These are phyloP conservation scores for Scophthalmus maximus DNA, from an alignment of 2,113 vertebrate genomes.

Conservation along the genomic window DNA sequence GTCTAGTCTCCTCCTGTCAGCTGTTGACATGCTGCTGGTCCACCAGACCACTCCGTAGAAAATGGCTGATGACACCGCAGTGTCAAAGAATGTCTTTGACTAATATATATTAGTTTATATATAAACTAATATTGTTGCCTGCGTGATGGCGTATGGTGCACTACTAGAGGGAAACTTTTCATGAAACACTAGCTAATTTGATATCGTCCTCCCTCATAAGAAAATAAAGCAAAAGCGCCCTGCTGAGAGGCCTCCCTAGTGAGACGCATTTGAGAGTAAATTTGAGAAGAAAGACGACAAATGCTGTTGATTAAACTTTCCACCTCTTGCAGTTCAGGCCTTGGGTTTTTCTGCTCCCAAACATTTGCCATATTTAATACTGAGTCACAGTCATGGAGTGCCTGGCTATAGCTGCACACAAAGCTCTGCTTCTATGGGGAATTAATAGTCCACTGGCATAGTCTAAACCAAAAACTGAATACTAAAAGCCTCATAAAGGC, in stretches of 20 bases:
- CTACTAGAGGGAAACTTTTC: slow-evolving; percentile 42
- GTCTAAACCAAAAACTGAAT: not conserved
- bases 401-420: not conserved
- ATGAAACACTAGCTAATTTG: slow-evolving; percentile 61
- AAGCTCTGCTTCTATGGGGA: not conserved
- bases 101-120: no score
- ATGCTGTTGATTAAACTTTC: slow-evolving; percentile 52
- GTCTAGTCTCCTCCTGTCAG: no score
- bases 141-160: slow-evolving; percentile 55
- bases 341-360: not conserved
- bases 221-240: slow-evolving; percentile 65
- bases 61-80: no score
- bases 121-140: slow-evolving; percentile 16
- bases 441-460: not conserved
- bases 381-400: not conserved
- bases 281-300: slow-evolving; percentile 42
- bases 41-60: no score
- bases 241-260: slow-evolving; percentile 73
- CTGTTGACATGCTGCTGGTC: no score
- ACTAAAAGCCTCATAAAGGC: not conserved
- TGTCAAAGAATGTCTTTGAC: no score
- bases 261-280: slow-evolving; percentile 55
- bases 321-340: slow-evolving; percentile 31
- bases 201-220: slow-evolving; percentile 44
- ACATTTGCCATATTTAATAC: not conserved